Evolutionary conservation across 2,888 invertebrate genomes (phyloP).

Genomic region (Amphimallon solstitiale): DNA sequence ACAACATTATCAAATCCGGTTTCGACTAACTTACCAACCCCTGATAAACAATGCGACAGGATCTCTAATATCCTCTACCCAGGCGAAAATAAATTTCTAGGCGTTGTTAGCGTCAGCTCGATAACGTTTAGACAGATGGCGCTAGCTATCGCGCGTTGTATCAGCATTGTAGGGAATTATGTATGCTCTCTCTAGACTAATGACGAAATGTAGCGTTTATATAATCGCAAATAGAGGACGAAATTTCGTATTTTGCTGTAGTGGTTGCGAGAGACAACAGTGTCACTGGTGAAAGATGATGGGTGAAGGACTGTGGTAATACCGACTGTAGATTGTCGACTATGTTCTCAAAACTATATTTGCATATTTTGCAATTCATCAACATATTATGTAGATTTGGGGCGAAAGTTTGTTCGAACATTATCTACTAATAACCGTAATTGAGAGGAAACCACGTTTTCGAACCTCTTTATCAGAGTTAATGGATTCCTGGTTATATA

Average conservation of each 20-base stretch:
- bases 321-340: background rate
- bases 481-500: no score
- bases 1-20: constrained; percentile 7
- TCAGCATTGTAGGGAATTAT: background rate
- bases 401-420: background rate
- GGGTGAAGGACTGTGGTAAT: no score
- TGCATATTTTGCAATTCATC: constrained; percentile 19
- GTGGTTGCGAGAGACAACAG: no score
- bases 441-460: no score
- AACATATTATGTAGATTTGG: background rate
- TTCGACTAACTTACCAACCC: background rate
- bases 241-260: background rate
- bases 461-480: no score
- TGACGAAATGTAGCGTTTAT: background rate
- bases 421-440: background rate
- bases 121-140: constrained; percentile 16
- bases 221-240: background rate
- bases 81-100: constrained; percentile 3
- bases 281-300: no score
- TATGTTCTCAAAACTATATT: constrained; percentile 8
- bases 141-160: constrained; percentile 2
- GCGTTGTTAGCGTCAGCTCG: background rate
- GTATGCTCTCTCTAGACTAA: background rate
- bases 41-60: constrained; percentile 11
- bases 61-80: background rate